These are phyloP conservation scores for Tetrao urogallus DNA, from an alignment of 2,113 vertebrate genomes.

Conservation along the genomic window DNA sequence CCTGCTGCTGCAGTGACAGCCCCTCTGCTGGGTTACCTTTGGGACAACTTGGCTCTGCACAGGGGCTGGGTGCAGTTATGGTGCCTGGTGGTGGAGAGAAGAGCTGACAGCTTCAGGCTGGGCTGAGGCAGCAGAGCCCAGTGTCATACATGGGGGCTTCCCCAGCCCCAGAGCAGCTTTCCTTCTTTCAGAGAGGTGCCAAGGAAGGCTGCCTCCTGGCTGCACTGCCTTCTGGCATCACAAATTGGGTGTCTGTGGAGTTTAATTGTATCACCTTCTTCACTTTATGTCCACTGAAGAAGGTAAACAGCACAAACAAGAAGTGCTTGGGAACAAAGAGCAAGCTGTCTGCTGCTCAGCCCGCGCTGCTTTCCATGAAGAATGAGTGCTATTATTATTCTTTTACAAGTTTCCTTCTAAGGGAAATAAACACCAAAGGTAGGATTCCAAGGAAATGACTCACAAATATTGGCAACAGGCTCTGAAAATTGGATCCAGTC, in stretches of 20 bases:
- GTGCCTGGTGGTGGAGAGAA: background rate
- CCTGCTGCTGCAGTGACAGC: background rate
- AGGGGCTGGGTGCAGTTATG: background rate
- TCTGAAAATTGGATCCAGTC: constrained; percentile 79
- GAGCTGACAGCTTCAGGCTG: background rate
- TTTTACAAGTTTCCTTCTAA: constrained; percentile 89
- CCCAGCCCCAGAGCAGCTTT: constrained; percentile 14
- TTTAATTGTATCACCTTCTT: constrained; percentile 32
- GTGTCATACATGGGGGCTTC: background rate
- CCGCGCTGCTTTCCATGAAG: constrained; percentile 66
- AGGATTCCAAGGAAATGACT: constrained; percentile 90
- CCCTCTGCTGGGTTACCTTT: background rate
- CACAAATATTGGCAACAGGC: constrained; percentile 84
- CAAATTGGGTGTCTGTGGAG: constrained; percentile 37
- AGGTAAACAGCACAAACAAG: constrained; percentile 73
- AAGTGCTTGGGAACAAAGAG: constrained; percentile 79
- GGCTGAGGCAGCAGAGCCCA: constrained; percentile 20
- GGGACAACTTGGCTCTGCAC: background rate
- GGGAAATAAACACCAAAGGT: constrained; percentile 90
- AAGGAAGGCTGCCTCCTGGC: constrained; percentile 17
- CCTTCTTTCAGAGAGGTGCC: constrained; percentile 4
- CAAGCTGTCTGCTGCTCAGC: constrained; percentile 72
- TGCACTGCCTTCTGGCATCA: background rate
- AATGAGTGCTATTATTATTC: constrained; percentile 77
- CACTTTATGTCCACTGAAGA: constrained; percentile 25